Evolutionary conservation across 2,113 vertebrate genomes (phyloP), one percentile per base, ranked within the genome.

Genomic region (Neoarius graeffei): DNA sequence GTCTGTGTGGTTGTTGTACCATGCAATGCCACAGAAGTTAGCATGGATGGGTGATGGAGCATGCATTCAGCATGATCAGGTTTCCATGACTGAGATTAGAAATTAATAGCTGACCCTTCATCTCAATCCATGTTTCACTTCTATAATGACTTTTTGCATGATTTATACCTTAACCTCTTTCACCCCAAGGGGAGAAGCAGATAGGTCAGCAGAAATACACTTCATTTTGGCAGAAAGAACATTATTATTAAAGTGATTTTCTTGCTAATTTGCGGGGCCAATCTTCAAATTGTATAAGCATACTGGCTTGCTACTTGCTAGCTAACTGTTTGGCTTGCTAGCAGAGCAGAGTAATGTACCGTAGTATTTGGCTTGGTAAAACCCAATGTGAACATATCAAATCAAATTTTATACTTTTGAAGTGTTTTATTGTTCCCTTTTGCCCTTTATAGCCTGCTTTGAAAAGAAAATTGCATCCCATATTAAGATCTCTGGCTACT

Each of bases 21-120:
- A 83, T 83, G 4, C 90, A 76, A 80, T 69, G 62, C 88, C 71
- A 83, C 67, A 59, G 77, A 48, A 19, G 50, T 83, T 27, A 66
- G 81, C 71, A 76, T 67, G 73, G 52, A 81, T 82, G 82, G 59
- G 42, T n/a, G 35, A 57, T 71, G 54, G 25, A 48, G 83, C 74
- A 86, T 76, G n/a, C 82, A 84, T 91, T 87, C 86, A 86, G 86
- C 83, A 35, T 89, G 66, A 87, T 83, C 87, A 85, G 54, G 83
- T 91, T 91, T 91, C 90, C 90, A 91, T 91, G 88, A 91, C 86
- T 88, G 90, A 87, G 90, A 48, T 85, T 27, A 76, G 60, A 69
- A 73, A 66, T 15, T 19, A 73, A 82, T 80, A 74, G 30, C 42
- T 52, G 84, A 82, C 42, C 27, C 67, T 66, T 59, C 20, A n/a